Conservation (phyloP, 2,113 vertebrate genomes). For the Serilophus lunatus region DNA sequence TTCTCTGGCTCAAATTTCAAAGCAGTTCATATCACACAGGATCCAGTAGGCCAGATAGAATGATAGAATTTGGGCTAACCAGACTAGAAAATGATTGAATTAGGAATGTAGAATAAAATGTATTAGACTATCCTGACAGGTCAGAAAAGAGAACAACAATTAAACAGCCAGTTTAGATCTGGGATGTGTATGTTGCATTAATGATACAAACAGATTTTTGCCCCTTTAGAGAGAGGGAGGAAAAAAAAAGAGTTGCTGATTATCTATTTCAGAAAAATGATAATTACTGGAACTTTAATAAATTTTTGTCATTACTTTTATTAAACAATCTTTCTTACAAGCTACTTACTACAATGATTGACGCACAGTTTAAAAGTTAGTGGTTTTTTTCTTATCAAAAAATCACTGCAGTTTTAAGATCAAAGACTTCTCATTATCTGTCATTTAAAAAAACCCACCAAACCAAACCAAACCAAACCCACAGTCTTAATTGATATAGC, state of each 20-base stretch:
- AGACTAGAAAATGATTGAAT: neutral
- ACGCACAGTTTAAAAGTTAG: neutral
- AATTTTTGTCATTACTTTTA: neutral
- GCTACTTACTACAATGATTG: neutral
- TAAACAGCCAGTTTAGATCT: neutral
- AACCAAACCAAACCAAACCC: too few relatives aligned
- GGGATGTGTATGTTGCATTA: neutral
- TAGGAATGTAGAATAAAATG: neutral
- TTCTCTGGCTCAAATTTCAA: neutral
- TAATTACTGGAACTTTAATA: neutral
- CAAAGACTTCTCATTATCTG: neutral
- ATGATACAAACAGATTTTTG: neutral
- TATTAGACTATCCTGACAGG: neutral
- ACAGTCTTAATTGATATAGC: neutral
- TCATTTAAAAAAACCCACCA: neutral
- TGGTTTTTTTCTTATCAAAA: neutral
- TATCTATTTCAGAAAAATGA: neutral
- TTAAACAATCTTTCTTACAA: neutral
- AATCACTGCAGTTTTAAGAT: neutral
- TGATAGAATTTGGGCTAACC: neutral
- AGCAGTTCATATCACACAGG: neutral
- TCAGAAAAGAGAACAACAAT: neutral
- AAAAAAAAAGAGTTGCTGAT: neutral
- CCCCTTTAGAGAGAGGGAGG: neutral
- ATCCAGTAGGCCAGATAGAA: neutral